phyloP scores from a whole-genome alignment of 2,113 vertebrate genomes.

The Trematocara zebra region DNA sequence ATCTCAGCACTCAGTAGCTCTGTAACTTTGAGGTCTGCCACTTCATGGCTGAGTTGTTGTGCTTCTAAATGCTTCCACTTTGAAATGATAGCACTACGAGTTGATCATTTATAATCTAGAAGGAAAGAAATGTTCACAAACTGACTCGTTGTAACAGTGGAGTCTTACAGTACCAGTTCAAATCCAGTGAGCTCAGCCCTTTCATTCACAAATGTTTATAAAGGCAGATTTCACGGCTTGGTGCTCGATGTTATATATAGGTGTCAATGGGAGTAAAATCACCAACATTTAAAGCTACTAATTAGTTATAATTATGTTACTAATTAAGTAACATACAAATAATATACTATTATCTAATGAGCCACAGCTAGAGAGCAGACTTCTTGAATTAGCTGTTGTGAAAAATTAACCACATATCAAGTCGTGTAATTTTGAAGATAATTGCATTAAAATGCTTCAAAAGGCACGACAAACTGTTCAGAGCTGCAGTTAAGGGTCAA shows the following conservation, averaged over 20 bases:
- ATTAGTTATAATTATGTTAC: neutral
- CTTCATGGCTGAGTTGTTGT: neutral
- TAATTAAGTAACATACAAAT: neutral
- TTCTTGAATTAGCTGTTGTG: neutral
- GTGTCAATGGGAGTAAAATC: neutral
- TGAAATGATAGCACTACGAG: neutral
- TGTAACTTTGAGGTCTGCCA: neutral
- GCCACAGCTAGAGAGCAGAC: neutral
- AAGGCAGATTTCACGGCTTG: neutral
- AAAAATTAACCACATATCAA: neutral
- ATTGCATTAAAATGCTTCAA: neutral
- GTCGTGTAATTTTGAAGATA: neutral
- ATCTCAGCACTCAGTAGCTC: neutral
- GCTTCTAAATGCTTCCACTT: neutral
- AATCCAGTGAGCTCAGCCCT: rapidly evolving
- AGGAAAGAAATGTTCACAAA: neutral
- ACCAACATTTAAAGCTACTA: rapidly evolving
- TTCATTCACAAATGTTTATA: neutral
- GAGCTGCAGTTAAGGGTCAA: neutral
- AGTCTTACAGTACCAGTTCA: rapidly evolving
- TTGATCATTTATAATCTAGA: neutral
- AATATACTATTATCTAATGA: neutral
- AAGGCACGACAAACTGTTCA: neutral
- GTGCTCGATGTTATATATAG: neutral
- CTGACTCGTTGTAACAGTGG: neutral